Evolutionary conservation across 2,113 vertebrate species (phyloP).

Genomic region (Bambusicola thoracicus): DNA sequence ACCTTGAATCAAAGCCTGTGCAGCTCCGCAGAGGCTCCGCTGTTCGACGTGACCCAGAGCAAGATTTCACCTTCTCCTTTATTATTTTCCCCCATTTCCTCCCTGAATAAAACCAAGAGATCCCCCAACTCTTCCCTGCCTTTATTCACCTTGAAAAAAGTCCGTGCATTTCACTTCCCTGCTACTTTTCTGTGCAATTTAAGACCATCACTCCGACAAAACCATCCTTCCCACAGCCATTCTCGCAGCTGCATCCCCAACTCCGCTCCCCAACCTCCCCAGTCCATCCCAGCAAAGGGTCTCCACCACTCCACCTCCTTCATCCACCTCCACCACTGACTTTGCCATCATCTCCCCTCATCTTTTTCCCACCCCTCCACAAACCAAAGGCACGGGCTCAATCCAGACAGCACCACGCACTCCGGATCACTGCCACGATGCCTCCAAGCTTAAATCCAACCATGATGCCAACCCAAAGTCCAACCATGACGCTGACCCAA

Average conservation of each 20-base stretch:
- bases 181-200: background rate
- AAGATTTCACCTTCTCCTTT: background rate
- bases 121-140: background rate
- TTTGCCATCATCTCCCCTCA: background rate
- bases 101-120: background rate
- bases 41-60: background rate
- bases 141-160: background rate
- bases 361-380: accelerated
- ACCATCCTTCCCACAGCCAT: background rate
- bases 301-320: background rate
- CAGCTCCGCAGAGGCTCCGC: background rate
- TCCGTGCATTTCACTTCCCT: background rate
- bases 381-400: accelerated
- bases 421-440: background rate
- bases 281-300: accelerated
- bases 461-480: too few species aligned
- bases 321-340: background rate
- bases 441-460: background rate
- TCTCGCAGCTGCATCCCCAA: background rate
- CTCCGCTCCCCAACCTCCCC: background rate
- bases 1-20: constrained; percentile 48
- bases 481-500: too few species aligned
- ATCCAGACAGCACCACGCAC: background rate
- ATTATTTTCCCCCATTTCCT: accelerated
- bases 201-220: background rate